Conservation (phyloP, 2,797 vertebrate species). For the Ara ararauna region DNA sequence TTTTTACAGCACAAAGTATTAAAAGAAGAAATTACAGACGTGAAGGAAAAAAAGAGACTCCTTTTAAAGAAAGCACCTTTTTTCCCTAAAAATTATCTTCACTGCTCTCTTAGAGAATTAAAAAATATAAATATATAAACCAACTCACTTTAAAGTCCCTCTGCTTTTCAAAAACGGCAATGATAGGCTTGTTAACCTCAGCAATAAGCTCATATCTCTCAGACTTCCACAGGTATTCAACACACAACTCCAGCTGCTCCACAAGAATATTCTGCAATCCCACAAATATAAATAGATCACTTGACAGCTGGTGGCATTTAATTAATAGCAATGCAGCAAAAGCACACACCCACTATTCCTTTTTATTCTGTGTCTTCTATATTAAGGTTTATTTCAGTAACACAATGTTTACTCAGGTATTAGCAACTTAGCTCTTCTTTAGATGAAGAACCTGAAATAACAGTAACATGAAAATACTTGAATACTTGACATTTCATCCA, state of each 20-base stretch:
- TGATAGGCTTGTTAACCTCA: conserved; percentile 97
- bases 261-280: conserved; percentile 89
- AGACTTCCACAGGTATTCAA: conserved; percentile 98
- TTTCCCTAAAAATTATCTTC: not conserved
- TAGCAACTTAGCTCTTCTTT: not conserved
- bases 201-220: conserved; percentile 96
- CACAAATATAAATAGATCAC: conserved; percentile 6
- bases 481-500: not conserved
- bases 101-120: not conserved
- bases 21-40: not conserved
- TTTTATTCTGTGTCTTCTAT: not conserved
- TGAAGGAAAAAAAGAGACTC: not conserved
- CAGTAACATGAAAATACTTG: not conserved
- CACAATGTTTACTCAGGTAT: not conserved
- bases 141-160: conserved; percentile 92
- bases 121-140: not conserved
- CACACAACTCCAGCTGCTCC: conserved; percentile 94
- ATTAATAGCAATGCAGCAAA: not conserved
- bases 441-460: not conserved
- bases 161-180: conserved; percentile 96
- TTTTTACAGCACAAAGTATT: not conserved
- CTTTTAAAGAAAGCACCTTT: not conserved
- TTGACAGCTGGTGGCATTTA: not conserved
- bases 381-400: not conserved
- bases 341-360: not conserved